Base-by-base conservation (phyloP, 2,797 vertebrate species). In the Sebastes nivosus region DNA sequence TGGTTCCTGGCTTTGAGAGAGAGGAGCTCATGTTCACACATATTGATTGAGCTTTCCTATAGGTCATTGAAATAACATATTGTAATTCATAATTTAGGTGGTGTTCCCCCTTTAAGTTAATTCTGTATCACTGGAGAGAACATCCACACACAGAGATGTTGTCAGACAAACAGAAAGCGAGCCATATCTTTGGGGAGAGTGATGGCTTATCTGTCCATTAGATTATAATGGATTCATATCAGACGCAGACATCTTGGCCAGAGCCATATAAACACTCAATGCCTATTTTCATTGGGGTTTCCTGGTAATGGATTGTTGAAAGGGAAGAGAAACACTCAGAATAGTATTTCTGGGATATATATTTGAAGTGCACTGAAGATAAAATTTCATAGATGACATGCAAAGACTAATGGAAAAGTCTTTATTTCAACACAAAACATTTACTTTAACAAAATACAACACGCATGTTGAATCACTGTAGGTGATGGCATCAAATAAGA, bases 351-450 rank as follows among this genome's bases (percentile, higher is more conserved):
- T 70, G 57, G 18, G 25, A 25, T 29, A 57, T 60, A 14, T 42
- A 42, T 52, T 42, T 65, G 2, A 22, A 38, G 13, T 24, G 2
- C 30, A 22, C 8, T 55, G n/a, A 32, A 7, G 27, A 61, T 46
- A 50, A 6, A 20, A 42, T 22, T n/a, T 38, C 3, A 6, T 30
- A 29, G 29, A 42, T 27, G 18, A 27, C 14, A 24, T 1, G 11
- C 7, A 22, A 36, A 61, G 13, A 77, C 55, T 81, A 20, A 79
- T 86, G 76, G 61, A 88, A 86, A 88, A 80, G 29, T 83, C 32
- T 94, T 94, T 93, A 93, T 91, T 94, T 86, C 64, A 76, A 89
- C 89, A 91, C 87, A 93, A 93, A 89, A 85, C 63, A 77, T 83
- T 89, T 85, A 91, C 67, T 58, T 87, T 60, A 85, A 90, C 78